phyloP scores from a whole-genome alignment of 1,140 invertebrate genomes.

The Orussus abietinus region DNA sequence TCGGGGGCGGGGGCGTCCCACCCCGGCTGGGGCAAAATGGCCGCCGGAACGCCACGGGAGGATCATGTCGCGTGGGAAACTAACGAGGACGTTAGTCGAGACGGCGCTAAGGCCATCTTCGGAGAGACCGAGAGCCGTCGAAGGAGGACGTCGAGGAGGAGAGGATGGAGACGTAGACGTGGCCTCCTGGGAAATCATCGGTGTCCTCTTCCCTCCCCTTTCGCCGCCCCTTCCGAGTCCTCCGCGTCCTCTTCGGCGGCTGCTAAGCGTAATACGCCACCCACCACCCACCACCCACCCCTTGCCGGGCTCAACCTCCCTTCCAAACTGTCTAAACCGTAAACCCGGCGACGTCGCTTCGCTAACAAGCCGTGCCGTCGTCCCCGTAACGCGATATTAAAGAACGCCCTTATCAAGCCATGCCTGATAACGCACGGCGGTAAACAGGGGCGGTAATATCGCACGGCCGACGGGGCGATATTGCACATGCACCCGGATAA shows the following conservation, averaged over 20 bases:
- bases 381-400: slow-evolving; percentile 6
- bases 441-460: too few species aligned
- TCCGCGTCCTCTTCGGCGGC: slow-evolving; percentile 2
- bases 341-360: slow-evolving; percentile 2
- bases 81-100: slow-evolving; percentile 26
- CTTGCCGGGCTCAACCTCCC: not conserved
- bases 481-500: too few species aligned
- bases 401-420: too few species aligned
- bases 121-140: slow-evolving; percentile 16
- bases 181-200: slow-evolving; percentile 47
- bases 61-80: slow-evolving; percentile 12
- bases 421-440: too few species aligned
- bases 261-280: not conserved
- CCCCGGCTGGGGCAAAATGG: slow-evolving; percentile 5
- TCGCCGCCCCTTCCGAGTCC: slow-evolving; percentile 1
- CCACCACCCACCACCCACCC: too few species aligned
- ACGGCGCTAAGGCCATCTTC: slow-evolving; percentile 22
- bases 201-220: slow-evolving; percentile 35
- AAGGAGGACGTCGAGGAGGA: slow-evolving; percentile 22
- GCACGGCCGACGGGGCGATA: too few species aligned
- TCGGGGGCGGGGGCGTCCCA: too few species aligned
- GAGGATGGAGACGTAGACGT: slow-evolving; percentile 20
- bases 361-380: slow-evolving; percentile 8
- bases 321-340: slow-evolving; percentile 7
- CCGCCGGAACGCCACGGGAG: slow-evolving; percentile 10